Evolutionary conservation across 2,888 invertebrate genomes (phyloP).

Genomic region (Habroteleia sp.): DNA sequence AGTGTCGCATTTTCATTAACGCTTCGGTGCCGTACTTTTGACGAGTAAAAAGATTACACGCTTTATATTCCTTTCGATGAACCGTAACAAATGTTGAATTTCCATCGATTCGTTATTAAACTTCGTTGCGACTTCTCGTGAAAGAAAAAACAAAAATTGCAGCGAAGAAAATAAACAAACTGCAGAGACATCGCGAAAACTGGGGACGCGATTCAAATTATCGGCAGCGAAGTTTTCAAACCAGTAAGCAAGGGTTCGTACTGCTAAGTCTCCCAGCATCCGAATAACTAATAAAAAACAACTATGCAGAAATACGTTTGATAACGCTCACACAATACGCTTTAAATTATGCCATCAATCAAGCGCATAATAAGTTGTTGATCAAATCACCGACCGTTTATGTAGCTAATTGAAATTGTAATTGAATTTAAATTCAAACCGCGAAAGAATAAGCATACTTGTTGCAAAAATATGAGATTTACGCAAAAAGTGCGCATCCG

Average conservation of each 20-base stretch:
- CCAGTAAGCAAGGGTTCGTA: background rate
- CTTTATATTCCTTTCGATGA: conserved; percentile 41
- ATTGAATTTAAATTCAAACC: conserved; percentile 9
- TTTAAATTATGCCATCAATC: conserved; percentile 29
- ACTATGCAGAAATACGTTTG: no score
- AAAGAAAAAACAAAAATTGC: background rate
- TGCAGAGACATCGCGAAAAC: background rate
- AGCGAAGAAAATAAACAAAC: background rate
- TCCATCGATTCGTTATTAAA: conserved; percentile 27
- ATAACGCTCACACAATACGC: no score
- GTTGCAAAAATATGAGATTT: conserved; percentile 24
- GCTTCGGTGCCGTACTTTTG: conserved; percentile 61
- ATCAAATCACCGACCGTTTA: background rate
- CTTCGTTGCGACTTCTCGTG: conserved; percentile 1
- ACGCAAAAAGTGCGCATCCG: conserved; percentile 2
- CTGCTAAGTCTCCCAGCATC: no score
- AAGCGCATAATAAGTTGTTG: conserved; percentile 24
- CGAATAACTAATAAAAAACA: conserved; percentile 7
- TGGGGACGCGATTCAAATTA: background rate
- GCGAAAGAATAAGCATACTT: background rate
- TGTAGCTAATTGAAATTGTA: conserved; percentile 1
- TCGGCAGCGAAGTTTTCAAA: conserved; percentile 15
- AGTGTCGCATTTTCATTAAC: conserved; percentile 76
- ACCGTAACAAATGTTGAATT: conserved; percentile 35
- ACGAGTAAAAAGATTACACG: conserved; percentile 57